phyloP scores from a whole-genome alignment of 2,797 vertebrate species.

The Craterocephalus amniculus region DNA sequence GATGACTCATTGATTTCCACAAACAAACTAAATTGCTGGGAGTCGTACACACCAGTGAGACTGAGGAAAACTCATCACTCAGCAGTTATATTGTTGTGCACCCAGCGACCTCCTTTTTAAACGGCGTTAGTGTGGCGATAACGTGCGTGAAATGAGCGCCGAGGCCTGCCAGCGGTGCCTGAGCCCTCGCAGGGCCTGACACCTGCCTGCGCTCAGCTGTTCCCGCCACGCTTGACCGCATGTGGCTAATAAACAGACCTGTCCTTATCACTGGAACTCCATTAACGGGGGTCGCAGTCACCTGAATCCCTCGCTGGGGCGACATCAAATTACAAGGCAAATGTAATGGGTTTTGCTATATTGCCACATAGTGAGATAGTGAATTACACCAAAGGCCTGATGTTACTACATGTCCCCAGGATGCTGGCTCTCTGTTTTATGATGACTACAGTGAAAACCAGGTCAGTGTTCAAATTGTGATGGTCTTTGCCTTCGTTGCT shows the following conservation, averaged over 20 bases:
- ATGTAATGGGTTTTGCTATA: constrained; percentile 79
- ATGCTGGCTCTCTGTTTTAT: constrained; percentile 78
- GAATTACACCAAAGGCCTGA: constrained; percentile 79
- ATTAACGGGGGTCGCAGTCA: constrained; percentile 76
- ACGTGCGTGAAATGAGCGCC: constrained; percentile 81
- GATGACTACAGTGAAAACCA: constrained; percentile 80
- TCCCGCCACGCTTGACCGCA: constrained; percentile 77
- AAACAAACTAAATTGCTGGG: constrained; percentile 75
- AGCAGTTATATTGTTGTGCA: constrained; percentile 74
- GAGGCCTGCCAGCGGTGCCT: constrained; percentile 76
- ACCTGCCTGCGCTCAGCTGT: constrained; percentile 84
- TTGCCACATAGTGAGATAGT: constrained; percentile 74
- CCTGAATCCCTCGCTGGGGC: constrained; percentile 69
- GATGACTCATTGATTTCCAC: constrained; percentile 80
- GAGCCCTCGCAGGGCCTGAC: constrained; percentile 62
- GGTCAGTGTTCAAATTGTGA: constrained; percentile 80
- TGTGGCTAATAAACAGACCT: constrained; percentile 81
- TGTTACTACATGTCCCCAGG: constrained; percentile 77
- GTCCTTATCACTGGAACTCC: constrained; percentile 80
- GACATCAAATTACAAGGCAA: constrained; percentile 79
- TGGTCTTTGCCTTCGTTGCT: constrained; percentile 70
- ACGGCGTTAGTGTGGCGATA: constrained; percentile 70
- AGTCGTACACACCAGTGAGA: constrained; percentile 58
- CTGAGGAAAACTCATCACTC: constrained; percentile 76
- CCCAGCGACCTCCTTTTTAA: constrained; percentile 68